Percentiles rank a stretch among this genome's conserved stretches.
Evolutionary conservation across 2,888 invertebrate genomes (phyloP).

Genomic region (Scaptomyza caliginosa): DNA sequence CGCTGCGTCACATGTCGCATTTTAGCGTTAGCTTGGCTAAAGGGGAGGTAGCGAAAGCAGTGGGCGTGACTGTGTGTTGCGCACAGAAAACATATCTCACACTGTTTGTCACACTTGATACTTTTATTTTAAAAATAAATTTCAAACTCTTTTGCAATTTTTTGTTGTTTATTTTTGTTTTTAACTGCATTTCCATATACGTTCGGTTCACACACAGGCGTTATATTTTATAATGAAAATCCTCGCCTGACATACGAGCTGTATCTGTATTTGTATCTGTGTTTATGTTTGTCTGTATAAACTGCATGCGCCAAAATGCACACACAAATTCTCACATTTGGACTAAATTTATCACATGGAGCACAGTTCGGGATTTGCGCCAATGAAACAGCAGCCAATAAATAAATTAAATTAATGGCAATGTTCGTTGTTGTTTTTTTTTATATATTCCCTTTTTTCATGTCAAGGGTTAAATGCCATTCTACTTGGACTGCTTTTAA

Average conservation of each 20-base stretch:
- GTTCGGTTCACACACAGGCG: slow-evolving; percentile 29
- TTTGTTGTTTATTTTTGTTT: slow-evolving; percentile 38
- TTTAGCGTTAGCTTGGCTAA: slow-evolving; percentile 11
- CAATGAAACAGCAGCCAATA: slow-evolving; percentile 84
- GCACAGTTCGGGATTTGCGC: slow-evolving; percentile 74
- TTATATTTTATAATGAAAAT: slow-evolving; percentile 84
- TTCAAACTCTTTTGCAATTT: slow-evolving; percentile 70
- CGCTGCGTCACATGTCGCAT: slow-evolving; percentile 74
- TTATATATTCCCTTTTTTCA: slow-evolving; percentile 25
- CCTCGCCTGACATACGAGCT: slow-evolving; percentile 67
- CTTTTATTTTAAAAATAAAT: slow-evolving; percentile 78
- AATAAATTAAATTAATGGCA: slow-evolving; percentile 84
- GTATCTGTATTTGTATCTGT: slow-evolving; percentile 17
- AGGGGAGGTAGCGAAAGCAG: not conserved
- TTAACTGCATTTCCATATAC: slow-evolving; percentile 48
- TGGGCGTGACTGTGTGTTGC: slow-evolving; percentile 48
- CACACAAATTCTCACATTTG: slow-evolving; percentile 81
- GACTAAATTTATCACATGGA: slow-evolving; percentile 79
- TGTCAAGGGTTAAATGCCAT: slow-evolving; percentile 51
- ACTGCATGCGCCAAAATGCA: slow-evolving; percentile 74
- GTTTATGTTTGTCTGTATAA: slow-evolving; percentile 40
- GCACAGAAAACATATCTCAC: slow-evolving; percentile 76
- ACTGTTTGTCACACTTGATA: slow-evolving; percentile 82
- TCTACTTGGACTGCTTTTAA: slow-evolving; percentile 59
- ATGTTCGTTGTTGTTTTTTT: slow-evolving; percentile 35